Evolutionary conservation across 64 coral and sea anemone species (phyloP).

Genomic region (Montipora efflorescens): DNA sequence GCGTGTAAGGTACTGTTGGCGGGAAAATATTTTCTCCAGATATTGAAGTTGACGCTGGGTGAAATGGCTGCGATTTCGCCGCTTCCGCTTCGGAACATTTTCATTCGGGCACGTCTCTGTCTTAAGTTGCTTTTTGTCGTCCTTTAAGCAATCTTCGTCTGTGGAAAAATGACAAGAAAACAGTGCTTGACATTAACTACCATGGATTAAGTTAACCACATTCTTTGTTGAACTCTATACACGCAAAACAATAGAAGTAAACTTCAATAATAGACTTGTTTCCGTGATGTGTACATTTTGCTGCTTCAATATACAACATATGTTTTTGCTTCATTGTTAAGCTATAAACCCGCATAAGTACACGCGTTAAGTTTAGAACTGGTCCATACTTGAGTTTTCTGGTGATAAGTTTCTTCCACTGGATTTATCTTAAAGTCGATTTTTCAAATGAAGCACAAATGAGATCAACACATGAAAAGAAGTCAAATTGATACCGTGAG

Average conservation of each 20-base stretch:
- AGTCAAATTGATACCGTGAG: slow-evolving; percentile 6
- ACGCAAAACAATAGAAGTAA: not conserved
- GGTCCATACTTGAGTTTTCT: not conserved
- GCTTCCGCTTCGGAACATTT: slow-evolving; percentile 66
- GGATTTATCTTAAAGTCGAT: not conserved
- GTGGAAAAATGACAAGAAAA: not conserved
- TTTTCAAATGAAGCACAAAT: not conserved
- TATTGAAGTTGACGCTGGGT: slow-evolving; percentile 93
- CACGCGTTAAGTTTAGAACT: not conserved
- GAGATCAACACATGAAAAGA: not conserved
- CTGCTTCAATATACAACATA: slow-evolving; percentile 22
- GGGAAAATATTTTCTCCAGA: slow-evolving; percentile 84
- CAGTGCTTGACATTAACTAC: not conserved
- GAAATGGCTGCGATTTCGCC: slow-evolving; percentile 91
- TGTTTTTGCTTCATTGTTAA: not conserved
- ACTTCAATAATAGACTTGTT: slow-evolving; percentile 33
- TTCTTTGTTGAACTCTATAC: not conserved
- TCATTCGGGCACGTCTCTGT: slow-evolving; percentile 7
- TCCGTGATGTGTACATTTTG: slow-evolving; percentile 23
- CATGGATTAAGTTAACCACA: not conserved
- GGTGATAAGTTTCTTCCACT: not conserved
- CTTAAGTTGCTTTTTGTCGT: not conserved
- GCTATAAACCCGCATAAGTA: not conserved
- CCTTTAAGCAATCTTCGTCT: not conserved
- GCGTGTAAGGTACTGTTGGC: slow-evolving; percentile 92